Evolutionary conservation across 2,113 vertebrate genomes (phyloP), one percentile per base, ranked within the genome.

Genomic region (Osmerus eperlanus): DNA sequence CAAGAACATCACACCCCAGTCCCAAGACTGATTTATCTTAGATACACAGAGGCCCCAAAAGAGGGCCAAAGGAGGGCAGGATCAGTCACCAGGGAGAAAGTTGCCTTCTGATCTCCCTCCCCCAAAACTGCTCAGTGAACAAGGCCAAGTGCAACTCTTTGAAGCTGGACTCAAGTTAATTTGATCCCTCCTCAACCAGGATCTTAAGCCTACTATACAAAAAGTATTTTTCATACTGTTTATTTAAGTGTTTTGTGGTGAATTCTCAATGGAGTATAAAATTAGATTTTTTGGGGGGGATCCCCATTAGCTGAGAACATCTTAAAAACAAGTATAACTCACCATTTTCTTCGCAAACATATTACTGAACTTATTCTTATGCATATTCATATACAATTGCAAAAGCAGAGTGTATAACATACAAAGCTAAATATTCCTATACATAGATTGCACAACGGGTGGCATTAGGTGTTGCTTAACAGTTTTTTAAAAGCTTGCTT

Each of bases 91-190:
- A 79, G 61, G 70, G 72, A 82, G 78, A 74, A 67, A 82, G 72
- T 72, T 71, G 76, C 76, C 69, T 67, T 75, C 68, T 84, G 74
- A 83, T 81, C 68, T 51, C 75, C 64, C 72, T 52, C 5, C 75
- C 55, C 74, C 78, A 81, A 84, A 71, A 62, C 65, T 71, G 70
- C 14, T 47, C 78, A 73, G 60, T 63, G 29, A 12, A 0, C 78
- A 72, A 71, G 63, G 54, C 32, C 51, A 1, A 63, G 16, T 32
- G 62, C 62, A 70, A 36, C 73, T 73, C 78, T 86, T 87, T 82
- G 81, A 88, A 78, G 82, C 79, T 54, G 41, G 36, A 68, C 71
- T 80, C 7, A 54, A 84, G 78, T 73, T 84, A 81, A 88, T 78
- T 78, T 73, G 85, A 87, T 83, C 77, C 73, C 71, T 68, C 70